A percentile compares a stretch with the other conserved stretches of the same genome.
These are phyloP conservation scores for Chunga burmeisteri DNA, from an alignment of 2,113 vertebrate species.

Conservation along the genomic window DNA sequence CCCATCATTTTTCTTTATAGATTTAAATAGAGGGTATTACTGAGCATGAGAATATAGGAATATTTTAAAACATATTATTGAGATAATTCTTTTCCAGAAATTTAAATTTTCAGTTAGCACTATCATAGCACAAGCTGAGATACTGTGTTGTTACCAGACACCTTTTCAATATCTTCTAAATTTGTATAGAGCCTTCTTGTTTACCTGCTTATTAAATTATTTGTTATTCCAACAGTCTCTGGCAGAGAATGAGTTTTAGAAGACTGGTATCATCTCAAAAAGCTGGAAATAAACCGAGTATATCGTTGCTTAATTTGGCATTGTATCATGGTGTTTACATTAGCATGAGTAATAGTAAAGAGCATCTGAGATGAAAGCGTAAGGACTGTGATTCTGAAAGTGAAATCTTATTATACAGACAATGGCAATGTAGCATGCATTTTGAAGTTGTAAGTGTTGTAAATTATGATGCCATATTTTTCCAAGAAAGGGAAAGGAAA, in stretches of 20 bases:
- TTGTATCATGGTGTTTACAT: background rate
- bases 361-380: background rate
- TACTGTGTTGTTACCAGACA: background rate
- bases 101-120: background rate
- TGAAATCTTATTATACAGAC: background rate
- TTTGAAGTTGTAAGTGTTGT: background rate
- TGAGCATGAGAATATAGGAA: background rate
- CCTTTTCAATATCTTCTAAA: background rate
- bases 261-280: background rate
- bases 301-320: background rate
- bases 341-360: background rate
- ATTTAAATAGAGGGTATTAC: background rate
- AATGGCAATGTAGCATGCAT: background rate
- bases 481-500: background rate
- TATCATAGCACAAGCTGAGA: background rate
- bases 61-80: background rate
- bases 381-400: background rate
- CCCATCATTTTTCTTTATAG: background rate
- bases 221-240: background rate
- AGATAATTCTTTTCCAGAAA: background rate
- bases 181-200: background rate
- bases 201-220: background rate
- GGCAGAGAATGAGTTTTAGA: background rate
- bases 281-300: background rate
- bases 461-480: background rate